Conservation (phyloP, 1,140 invertebrate species). For the Leptestheria dahalacensis region DNA sequence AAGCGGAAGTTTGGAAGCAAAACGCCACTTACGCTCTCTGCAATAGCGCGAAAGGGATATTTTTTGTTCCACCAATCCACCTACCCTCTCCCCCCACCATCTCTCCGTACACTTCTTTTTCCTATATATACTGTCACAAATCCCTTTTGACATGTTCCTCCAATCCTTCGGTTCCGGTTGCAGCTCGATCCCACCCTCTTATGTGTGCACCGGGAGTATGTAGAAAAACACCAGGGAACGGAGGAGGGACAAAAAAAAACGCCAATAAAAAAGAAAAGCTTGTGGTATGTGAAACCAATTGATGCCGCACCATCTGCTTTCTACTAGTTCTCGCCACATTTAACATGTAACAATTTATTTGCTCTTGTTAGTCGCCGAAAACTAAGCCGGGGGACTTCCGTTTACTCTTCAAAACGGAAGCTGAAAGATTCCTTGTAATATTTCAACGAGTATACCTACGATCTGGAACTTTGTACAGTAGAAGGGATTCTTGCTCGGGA, state of each 20-base stretch:
- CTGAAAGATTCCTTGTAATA: no score
- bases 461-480: no score
- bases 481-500: no score
- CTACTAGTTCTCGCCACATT: not conserved
- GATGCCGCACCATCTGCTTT: not conserved
- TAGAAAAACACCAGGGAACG: no score
- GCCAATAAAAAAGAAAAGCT: not conserved
- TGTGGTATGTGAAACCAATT: not conserved
- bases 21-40: not conserved
- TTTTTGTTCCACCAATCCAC: not conserved
- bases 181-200: no score
- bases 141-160: conserved; percentile 10
- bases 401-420: no score
- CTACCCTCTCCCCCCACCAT: no score
- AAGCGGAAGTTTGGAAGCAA: not conserved
- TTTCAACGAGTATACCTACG: no score
- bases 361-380: not conserved
- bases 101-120: no score
- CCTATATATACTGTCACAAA: no score
- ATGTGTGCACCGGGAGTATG: not conserved
- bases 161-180: conserved; percentile 11
- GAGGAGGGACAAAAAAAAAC: not conserved
- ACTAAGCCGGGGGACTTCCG: no score
- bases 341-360: not conserved
- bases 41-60: not conserved